These are phyloP conservation scores for Brachirus orientalis DNA, from an alignment of 2,113 vertebrate genomes.

Conservation along the genomic window DNA sequence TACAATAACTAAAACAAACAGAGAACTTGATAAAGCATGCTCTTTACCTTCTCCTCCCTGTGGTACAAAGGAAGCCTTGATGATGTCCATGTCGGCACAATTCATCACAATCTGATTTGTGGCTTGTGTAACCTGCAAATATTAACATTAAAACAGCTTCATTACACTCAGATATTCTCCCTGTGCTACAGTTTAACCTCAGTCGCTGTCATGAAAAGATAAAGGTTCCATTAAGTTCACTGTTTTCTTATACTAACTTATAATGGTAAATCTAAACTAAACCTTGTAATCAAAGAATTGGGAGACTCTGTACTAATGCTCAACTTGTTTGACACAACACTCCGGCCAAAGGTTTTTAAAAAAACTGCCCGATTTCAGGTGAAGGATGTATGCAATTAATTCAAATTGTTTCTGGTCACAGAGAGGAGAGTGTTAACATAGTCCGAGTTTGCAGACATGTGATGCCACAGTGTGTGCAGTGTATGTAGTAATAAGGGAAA, in stretches of 20 bases:
- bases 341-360: too few relatives aligned
- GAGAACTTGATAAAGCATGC: not conserved
- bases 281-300: too few relatives aligned
- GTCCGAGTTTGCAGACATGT: too few relatives aligned
- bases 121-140: constrained; percentile 90
- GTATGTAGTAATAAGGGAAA: too few relatives aligned
- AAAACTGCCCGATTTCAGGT: too few relatives aligned
- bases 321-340: too few relatives aligned
- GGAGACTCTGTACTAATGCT: too few relatives aligned
- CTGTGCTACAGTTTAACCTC: not conserved
- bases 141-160: constrained; percentile 42
- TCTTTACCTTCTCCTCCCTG: constrained; percentile 93
- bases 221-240: not conserved
- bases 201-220: not conserved
- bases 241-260: not conserved
- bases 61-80: constrained; percentile 94
- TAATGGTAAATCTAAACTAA: too few relatives aligned
- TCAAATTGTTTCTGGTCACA: too few relatives aligned
- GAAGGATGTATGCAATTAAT: too few relatives aligned
- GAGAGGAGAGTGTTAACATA: too few relatives aligned
- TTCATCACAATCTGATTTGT: constrained; percentile 99
- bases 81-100: constrained; percentile 99
- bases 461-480: too few relatives aligned
- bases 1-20: not conserved
- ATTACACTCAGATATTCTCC: constrained; percentile 1